phyloP scores from a whole-genome alignment of 2,113 vertebrate species.

The Scomber colias region DNA sequence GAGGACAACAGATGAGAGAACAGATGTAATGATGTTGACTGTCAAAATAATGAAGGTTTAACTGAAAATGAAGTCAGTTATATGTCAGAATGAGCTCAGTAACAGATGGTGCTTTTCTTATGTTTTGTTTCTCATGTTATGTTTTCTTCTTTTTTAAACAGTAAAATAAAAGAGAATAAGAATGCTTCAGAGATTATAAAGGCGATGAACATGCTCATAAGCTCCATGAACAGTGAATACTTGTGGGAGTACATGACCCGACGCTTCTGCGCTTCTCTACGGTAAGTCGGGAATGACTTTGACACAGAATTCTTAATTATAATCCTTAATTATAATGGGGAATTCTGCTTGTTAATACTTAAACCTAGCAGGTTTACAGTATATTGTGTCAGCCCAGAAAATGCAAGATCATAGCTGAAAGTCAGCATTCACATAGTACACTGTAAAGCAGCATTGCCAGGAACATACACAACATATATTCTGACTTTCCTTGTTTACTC shows the following conservation, averaged over 20 bases:
- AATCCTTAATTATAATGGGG: neutral
- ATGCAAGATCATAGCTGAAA: neutral
- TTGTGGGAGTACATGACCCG: constrained; percentile 96
- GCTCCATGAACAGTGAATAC: constrained; percentile 92
- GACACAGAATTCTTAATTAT: neutral
- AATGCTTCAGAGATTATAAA: constrained; percentile 96
- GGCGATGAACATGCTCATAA: constrained; percentile 93
- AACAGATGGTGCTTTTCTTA: neutral
- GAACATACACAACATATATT: neutral
- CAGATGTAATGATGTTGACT: neutral
- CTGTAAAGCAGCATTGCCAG: neutral
- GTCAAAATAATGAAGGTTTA: neutral
- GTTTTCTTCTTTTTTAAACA: constrained; percentile 63
- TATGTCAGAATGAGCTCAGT: neutral
- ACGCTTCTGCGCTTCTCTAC: constrained; percentile 90
- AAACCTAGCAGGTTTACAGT: neutral
- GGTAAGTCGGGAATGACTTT: constrained; percentile 77
- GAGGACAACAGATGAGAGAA: neutral
- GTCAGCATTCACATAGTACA: neutral
- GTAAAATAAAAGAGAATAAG: constrained; percentile 94
- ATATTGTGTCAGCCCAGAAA: neutral
- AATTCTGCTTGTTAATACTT: neutral
- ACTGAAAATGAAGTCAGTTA: neutral
- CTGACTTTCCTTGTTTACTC: neutral
- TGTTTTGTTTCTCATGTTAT: neutral